phyloP scores from a whole-genome alignment of 2,797 vertebrate genomes.

The Eulemur rubriventer region DNA sequence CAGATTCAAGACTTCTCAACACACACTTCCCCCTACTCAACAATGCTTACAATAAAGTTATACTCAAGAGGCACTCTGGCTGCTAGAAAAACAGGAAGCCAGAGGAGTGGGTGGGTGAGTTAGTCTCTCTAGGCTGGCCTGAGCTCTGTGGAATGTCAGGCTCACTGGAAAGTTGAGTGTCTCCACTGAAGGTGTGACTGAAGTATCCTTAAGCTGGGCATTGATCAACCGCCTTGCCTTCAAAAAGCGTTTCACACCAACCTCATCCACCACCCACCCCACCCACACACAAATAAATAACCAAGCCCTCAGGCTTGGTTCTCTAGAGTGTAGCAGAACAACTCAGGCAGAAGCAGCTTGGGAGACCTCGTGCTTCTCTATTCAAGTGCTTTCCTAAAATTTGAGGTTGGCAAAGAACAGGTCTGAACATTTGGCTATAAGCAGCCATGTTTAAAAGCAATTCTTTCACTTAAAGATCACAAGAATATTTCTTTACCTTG shows the following conservation, averaged over 20 bases:
- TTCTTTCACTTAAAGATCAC: neutral
- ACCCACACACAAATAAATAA: neutral
- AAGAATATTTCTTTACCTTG: slow-evolving; percentile 38
- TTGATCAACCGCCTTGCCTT: neutral
- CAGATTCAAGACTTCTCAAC: slow-evolving; percentile 76
- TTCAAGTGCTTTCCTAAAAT: slow-evolving; percentile 31
- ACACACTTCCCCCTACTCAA: slow-evolving; percentile 61
- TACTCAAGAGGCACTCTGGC: slow-evolving; percentile 65
- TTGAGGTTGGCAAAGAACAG: neutral
- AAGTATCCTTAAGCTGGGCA: slow-evolving; percentile 8
- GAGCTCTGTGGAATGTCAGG: slow-evolving; percentile 54
- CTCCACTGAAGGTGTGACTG: slow-evolving; percentile 47
- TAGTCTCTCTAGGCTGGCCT: slow-evolving; percentile 28
- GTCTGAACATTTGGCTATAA: slow-evolving; percentile 17
- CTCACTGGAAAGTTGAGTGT: slow-evolving; percentile 41
- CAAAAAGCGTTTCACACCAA: neutral
- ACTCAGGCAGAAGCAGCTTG: neutral
- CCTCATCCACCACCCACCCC: neutral
- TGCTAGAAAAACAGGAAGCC: slow-evolving; percentile 63
- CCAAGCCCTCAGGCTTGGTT: neutral
- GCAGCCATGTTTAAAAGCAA: slow-evolving; percentile 45
- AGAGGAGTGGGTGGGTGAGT: slow-evolving; percentile 41
- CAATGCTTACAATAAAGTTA: slow-evolving; percentile 68
- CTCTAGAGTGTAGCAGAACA: neutral
- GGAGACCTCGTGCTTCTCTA: neutral